A percentile compares a stretch with the other conserved stretches of the same genome.
Evolutionary conservation across 2,888 invertebrate species (phyloP).

Genomic region (Chorisops tibialis): DNA sequence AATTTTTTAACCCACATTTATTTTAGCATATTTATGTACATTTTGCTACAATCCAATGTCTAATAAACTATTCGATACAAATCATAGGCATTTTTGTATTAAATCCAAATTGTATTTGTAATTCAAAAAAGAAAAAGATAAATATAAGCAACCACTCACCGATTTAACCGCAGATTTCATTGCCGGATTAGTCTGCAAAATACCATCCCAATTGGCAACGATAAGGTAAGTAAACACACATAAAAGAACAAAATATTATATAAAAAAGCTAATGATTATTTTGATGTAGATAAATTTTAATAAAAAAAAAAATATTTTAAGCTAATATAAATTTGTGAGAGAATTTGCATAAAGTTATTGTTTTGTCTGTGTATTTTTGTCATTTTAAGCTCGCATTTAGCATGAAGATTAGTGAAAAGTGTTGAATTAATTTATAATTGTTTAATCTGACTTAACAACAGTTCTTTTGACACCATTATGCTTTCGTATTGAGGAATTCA

Average conservation of each 20-base stretch:
- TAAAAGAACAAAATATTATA: neutral
- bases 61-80: neutral
- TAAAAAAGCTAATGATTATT: neutral
- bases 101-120: conserved; percentile 12
- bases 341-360: too few relatives aligned
- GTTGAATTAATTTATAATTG: too few relatives aligned
- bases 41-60: neutral
- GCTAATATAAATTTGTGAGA: too few relatives aligned
- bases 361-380: too few relatives aligned
- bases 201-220: conserved; percentile 35
- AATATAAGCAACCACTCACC: conserved; percentile 63
- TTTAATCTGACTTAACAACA: too few relatives aligned
- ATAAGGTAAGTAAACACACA: conserved; percentile 3
- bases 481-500: too few relatives aligned
- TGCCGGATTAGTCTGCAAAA: conserved; percentile 86
- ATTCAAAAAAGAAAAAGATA: neutral
- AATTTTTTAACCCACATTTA: too few relatives aligned
- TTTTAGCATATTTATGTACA: too few relatives aligned
- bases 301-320: too few relatives aligned
- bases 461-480: too few relatives aligned
- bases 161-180: conserved; percentile 90
- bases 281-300: neutral
- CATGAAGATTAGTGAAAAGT: too few relatives aligned
- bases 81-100: neutral
- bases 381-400: too few relatives aligned